Percentiles rank a stretch among this genome's conserved stretches.
Conservation (phyloP, 2,888 invertebrate genomes). For the Anaspis maculata region DNA sequence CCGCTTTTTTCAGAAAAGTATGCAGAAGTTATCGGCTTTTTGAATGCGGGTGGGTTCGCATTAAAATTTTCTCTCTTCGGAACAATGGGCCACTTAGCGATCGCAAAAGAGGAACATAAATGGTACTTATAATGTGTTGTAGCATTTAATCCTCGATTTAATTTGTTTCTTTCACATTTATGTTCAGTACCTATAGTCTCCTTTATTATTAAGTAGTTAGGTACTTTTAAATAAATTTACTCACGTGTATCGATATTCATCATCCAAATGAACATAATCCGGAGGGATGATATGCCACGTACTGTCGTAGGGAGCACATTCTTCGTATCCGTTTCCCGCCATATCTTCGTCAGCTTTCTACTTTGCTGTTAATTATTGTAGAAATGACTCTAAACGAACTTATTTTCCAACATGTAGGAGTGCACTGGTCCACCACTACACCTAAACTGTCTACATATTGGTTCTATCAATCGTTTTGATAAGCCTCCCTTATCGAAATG, state of each 20-base stretch:
- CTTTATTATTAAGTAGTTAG: no score
- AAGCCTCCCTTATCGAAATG: slow-evolving; percentile 13
- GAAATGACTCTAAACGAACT: slow-evolving; percentile 4
- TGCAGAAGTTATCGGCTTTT: no score
- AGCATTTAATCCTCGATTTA: no score
- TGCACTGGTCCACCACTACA: slow-evolving; percentile 32
- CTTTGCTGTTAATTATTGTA: slow-evolving; percentile 3
- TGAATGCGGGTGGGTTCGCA: no score
- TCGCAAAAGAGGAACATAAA: no score
- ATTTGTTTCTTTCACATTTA: no score
- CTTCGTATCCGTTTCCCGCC: slow-evolving; percentile 52
- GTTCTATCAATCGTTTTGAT: slow-evolving; percentile 11
- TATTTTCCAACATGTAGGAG: slow-evolving; percentile 7
- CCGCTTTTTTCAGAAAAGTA: no score
- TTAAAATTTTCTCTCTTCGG: no score
- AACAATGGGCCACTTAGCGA: no score
- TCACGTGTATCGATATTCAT: slow-evolving; percentile 63
- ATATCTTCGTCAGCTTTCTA: slow-evolving; percentile 36
- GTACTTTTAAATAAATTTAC: no score
- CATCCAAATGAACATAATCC: slow-evolving; percentile 60
- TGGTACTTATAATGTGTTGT: no score
- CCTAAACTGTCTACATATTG: slow-evolving; percentile 35
- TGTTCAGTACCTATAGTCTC: no score
- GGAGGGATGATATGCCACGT: slow-evolving; percentile 64
- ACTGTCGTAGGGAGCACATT: slow-evolving; percentile 51